Evolutionary conservation across 2,888 invertebrate species (phyloP), one percentile per base, ranked within the genome.

Genomic region (Drosophila falleni): DNA sequence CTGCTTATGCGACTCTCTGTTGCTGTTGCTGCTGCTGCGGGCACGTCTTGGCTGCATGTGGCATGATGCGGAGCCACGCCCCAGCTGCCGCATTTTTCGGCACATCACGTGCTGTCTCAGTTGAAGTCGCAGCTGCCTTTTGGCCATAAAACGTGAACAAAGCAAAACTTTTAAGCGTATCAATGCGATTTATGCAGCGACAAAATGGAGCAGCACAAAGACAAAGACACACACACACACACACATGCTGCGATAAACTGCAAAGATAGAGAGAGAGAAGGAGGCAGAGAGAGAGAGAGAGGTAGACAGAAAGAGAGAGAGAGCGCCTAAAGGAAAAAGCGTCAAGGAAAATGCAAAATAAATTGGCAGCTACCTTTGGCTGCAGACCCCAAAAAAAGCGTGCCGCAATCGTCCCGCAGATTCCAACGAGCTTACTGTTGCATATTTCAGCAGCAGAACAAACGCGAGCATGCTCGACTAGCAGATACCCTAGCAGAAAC

Each of bases 321-420:
- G 37, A 51, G 54, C 47, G 46, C 33, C 51, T 41, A 60, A 31
- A 16, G 31, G 49, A 58, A 58, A 71, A 63, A 63, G 61, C 71
- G 49, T 51, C 46, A 68, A 70, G 66, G 72, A 66, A 84, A 88
- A 82, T 86, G 83, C 80, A 73, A 86, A 86, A 84, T 82, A 84
- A 86, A 84, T 88, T 84, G 83, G 83, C 89, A 84, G 87, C 87
- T 80, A 86, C 87, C 80, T 83, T 85, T 81, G 83, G 83, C 74
- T 50, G 54, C 55, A 59, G 29, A 29, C 39, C 39, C 53, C n/a
- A n/a, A n/a, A 51, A 64, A 64, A 37, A 59, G 50, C 61, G n/a
- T 51, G 50, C 13, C 49, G 10, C 66, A 33, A 29, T 64, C 55
- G 16, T 44, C 35, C 33, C 44, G 33, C 59, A 50, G 62, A 72